These are phyloP conservation scores for Drosophila neocordata DNA, from an alignment of 1,140 invertebrate species.

Conservation along the genomic window DNA sequence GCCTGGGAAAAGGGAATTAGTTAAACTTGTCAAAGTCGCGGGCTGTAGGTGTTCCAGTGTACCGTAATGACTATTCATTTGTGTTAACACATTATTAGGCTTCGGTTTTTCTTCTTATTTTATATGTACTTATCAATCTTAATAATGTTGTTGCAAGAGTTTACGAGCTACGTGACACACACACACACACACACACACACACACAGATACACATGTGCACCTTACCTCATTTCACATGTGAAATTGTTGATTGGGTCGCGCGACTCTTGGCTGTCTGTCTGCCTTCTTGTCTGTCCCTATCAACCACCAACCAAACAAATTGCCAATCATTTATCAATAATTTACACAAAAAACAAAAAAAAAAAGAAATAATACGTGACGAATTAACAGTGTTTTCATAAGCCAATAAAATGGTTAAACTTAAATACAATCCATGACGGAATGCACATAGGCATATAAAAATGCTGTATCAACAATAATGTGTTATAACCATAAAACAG, in stretches of 20 bases:
- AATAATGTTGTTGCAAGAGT: conserved; percentile 45
- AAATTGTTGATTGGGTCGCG: conserved; percentile 56
- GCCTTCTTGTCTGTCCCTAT: background rate
- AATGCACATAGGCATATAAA: background rate
- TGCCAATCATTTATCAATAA: conserved; percentile 71
- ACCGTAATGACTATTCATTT: conserved; percentile 74
- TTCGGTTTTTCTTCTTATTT: conserved; percentile 17
- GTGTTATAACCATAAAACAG: background rate
- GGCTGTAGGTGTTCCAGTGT: conserved; percentile 20
- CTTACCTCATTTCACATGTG: conserved; percentile 1
- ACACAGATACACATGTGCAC: conserved; percentile 13
- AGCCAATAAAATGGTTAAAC: conserved; percentile 38
- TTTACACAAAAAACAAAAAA: background rate
- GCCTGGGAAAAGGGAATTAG: conserved; percentile 43
- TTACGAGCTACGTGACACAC: conserved; percentile 61
- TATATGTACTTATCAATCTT: conserved; percentile 57
- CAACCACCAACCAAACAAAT: conserved; percentile 51
- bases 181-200: conserved; percentile 21
- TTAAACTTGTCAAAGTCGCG: conserved; percentile 27
- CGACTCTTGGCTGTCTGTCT: conserved; percentile 59
- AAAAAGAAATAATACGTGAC: conserved; percentile 50
- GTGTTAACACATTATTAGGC: conserved; percentile 77
- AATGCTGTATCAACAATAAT: background rate
- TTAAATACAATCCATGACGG: conserved; percentile 7
- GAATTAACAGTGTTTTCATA: conserved; percentile 61